phyloP scores from a whole-genome alignment of 2,888 invertebrate genomes.

The Amaurobius ferox region DNA sequence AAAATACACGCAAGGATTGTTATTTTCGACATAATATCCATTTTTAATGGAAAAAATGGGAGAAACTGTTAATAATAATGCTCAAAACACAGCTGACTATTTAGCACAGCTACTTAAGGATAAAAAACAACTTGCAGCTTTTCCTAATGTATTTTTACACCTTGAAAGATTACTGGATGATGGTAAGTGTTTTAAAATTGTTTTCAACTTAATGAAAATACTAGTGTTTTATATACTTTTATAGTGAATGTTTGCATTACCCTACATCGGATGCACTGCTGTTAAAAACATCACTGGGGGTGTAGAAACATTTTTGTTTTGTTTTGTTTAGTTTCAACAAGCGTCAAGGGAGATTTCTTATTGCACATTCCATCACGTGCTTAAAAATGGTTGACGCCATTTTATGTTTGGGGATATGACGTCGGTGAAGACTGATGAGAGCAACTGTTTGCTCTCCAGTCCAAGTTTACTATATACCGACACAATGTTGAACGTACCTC shows the following conservation, averaged over 20 bases:
- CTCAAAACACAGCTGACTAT: constrained; percentile 87
- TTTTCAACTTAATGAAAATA: no score
- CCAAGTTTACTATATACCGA: no score
- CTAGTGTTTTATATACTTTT: constrained; percentile 4
- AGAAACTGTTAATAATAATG: constrained; percentile 65
- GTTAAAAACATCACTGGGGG: no score
- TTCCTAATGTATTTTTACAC: constrained; percentile 99
- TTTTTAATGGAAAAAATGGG: constrained; percentile 56
- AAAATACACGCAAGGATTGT: constrained; percentile 36
- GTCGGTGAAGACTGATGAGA: background rate
- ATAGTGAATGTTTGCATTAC: background rate
- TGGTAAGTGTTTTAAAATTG: constrained; percentile 83
- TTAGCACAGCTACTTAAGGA: constrained; percentile 99
- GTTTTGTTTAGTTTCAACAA: background rate
- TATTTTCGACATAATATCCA: constrained; percentile 18
- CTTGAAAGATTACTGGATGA: constrained; percentile 99
- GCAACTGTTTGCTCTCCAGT: background rate
- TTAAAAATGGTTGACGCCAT: constrained; percentile 57
- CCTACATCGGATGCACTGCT: background rate
- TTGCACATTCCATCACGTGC: constrained; percentile 64
- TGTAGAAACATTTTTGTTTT: background rate
- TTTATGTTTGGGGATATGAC: constrained; percentile 51
- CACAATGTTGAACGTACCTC: no score
- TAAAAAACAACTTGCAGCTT: constrained; percentile 99
- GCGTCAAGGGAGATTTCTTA: background rate